A percentile compares a stretch with the other conserved stretches of the same genome.
Evolutionary conservation across 2,113 vertebrate genomes (phyloP).

Genomic region (Caretta caretta): DNA sequence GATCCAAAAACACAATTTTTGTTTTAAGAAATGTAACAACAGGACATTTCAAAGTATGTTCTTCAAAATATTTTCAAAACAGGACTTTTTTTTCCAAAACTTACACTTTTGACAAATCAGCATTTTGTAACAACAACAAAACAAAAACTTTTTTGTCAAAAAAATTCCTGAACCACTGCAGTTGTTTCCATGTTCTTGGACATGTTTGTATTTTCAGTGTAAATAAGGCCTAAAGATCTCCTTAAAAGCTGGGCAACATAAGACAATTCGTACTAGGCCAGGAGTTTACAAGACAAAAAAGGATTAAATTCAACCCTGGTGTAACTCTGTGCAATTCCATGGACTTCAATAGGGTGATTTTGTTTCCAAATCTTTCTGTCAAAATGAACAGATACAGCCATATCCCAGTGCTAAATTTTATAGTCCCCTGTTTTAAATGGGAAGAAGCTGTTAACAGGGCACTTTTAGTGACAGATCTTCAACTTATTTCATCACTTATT

Average conservation of each 20-base stretch:
- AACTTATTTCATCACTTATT: conserved; percentile 66
- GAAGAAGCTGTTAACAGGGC: conserved; percentile 44
- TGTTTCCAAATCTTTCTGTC: background rate
- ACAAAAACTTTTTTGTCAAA: conserved; percentile 50
- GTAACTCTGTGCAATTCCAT: background rate
- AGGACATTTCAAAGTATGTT: conserved; percentile 47
- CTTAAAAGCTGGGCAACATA: conserved; percentile 52
- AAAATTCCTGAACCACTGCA: conserved; percentile 33
- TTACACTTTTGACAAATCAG: conserved; percentile 55
- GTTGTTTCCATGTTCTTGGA: conserved; percentile 52
- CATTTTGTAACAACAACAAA: conserved; percentile 43
- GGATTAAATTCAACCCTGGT: background rate
- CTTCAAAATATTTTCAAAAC: conserved; percentile 58
- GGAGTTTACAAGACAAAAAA: conserved; percentile 59
- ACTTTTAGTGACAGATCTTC: conserved; percentile 54
- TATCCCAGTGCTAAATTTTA: conserved; percentile 51
- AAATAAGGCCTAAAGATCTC: conserved; percentile 46
- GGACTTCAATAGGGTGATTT: background rate
- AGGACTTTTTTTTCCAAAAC: background rate
- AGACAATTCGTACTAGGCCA: conserved; percentile 48
- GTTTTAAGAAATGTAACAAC: conserved; percentile 63
- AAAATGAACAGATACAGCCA: background rate
- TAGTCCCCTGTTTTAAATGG: conserved; percentile 48
- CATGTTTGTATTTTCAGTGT: conserved; percentile 53
- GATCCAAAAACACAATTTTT: conserved; percentile 18